Percentiles rank a stretch among this genome's conserved stretches.
phyloP scores from a whole-genome alignment of 2,797 vertebrate genomes.

The Novumbra hubbsi region DNA sequence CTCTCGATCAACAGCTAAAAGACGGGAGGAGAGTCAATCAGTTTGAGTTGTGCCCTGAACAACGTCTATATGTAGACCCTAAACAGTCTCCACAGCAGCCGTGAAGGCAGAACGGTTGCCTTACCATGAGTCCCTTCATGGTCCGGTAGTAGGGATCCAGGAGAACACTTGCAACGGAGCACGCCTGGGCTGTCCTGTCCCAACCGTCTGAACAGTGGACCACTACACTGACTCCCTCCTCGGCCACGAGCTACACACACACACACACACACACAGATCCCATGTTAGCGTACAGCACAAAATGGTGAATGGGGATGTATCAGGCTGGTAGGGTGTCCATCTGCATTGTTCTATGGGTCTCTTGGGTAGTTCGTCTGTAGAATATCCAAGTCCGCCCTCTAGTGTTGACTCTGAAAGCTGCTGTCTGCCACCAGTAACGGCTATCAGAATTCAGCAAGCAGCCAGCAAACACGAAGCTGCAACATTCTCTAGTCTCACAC shows the following conservation, averaged over 20 bases:
- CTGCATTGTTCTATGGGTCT: too few relatives aligned
- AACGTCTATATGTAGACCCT: neutral
- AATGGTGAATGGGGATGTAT: neutral
- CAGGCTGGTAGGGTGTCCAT: too few relatives aligned
- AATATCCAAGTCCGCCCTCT: too few relatives aligned
- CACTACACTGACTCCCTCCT: slow-evolving; percentile 91
- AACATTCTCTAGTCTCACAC: too few relatives aligned
- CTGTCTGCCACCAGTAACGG: too few relatives aligned
- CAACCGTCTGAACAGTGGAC: slow-evolving; percentile 99
- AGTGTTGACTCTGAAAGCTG: too few relatives aligned
- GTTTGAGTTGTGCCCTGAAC: neutral
- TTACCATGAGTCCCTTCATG: slow-evolving; percentile 92
- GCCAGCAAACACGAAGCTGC: too few relatives aligned
- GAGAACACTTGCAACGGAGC: slow-evolving; percentile 89
- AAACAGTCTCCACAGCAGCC: neutral
- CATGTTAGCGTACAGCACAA: neutral
- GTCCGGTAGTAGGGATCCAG: slow-evolving; percentile 91
- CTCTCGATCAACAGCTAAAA: slow-evolving; percentile 89
- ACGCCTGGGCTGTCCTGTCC: slow-evolving; percentile 95
- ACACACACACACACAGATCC: slow-evolving; percentile 12
- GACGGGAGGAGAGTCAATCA: slow-evolving; percentile 23
- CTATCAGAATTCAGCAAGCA: too few relatives aligned
- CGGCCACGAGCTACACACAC: slow-evolving; percentile 82
- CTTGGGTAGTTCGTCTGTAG: too few relatives aligned
- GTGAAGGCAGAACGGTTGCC: neutral